These are phyloP conservation scores for Leguminivora glycinivorella DNA, from an alignment of 1,140 invertebrate genomes.

Conservation along the genomic window DNA sequence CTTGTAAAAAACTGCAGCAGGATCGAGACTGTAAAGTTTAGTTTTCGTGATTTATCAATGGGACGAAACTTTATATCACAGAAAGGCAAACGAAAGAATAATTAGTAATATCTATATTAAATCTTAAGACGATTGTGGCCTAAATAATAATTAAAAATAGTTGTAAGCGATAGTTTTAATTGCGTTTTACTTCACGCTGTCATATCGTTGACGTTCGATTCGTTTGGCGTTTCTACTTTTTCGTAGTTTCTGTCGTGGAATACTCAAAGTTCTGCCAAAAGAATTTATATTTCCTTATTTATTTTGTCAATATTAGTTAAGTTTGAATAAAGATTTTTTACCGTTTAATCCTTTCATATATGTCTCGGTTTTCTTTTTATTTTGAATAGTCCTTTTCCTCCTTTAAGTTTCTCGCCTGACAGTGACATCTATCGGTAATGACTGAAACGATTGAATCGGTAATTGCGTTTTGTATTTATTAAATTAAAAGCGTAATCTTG, in stretches of 20 bases:
- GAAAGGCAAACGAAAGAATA: background rate
- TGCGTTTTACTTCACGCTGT: slow-evolving; percentile 27
- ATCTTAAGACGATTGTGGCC: background rate
- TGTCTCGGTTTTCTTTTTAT: too few species aligned
- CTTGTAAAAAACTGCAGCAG: slow-evolving; percentile 26
- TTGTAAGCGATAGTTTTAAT: background rate
- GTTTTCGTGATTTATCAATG: background rate
- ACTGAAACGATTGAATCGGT: too few species aligned
- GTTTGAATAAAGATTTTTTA: too few species aligned
- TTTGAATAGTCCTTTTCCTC: too few species aligned
- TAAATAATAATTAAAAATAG: background rate
- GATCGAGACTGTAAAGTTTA: slow-evolving; percentile 8
- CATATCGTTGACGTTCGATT: slow-evolving; percentile 21
- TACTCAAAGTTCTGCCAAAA: background rate
- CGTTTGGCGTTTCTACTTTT: slow-evolving; percentile 13
- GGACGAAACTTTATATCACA: background rate
- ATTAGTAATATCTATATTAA: background rate
- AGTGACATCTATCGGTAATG: too few species aligned
- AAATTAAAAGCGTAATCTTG: too few species aligned
- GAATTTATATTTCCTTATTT: background rate
- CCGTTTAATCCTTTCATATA: too few species aligned
- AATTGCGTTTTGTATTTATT: too few species aligned
- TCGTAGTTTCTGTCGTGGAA: background rate
- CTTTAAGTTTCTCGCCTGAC: too few species aligned
- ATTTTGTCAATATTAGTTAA: background rate